Percentiles rank a stretch among this genome's conserved stretches.
Conservation (phyloP, 2,113 vertebrate species). For the Erinaceus europaeus region DNA sequence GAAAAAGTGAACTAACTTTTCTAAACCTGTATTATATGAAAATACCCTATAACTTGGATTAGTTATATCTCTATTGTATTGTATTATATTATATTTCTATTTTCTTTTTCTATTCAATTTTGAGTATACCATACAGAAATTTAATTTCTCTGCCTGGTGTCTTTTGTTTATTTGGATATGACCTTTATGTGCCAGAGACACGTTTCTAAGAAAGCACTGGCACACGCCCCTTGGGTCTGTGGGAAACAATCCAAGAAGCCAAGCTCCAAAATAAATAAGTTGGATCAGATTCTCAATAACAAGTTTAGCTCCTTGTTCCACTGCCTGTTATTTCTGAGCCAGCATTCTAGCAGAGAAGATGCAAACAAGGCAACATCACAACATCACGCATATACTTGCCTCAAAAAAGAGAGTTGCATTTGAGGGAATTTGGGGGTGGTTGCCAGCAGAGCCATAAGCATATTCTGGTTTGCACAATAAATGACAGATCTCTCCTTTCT, state of each 20-base stretch:
- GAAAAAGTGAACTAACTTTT: background rate
- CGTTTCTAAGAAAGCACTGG: slow-evolving; percentile 81
- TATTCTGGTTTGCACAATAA: slow-evolving; percentile 94
- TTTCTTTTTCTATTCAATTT: background rate
- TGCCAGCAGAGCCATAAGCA: slow-evolving; percentile 90
- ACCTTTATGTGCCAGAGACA: slow-evolving; percentile 72
- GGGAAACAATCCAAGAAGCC: slow-evolving; percentile 80
- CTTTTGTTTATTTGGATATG: slow-evolving; percentile 64
- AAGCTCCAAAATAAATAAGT: slow-evolving; percentile 61
- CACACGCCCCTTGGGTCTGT: slow-evolving; percentile 67
- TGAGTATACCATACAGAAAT: background rate
- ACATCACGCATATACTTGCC: slow-evolving; percentile 78
- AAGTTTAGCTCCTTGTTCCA: background rate
- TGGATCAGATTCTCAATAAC: slow-evolving; percentile 39
- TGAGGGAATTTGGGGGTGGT: slow-evolving; percentile 92
- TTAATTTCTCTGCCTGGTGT: slow-evolving; percentile 30
- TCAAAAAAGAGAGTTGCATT: slow-evolving; percentile 92
- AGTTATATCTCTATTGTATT: too few relatives aligned
- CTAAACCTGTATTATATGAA: slow-evolving; percentile 33
- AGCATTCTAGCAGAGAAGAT: background rate
- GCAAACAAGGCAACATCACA: background rate
- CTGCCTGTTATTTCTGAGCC: background rate
- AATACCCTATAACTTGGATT: slow-evolving; percentile 30
- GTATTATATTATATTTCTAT: slow-evolving; percentile 10
- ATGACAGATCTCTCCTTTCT: slow-evolving; percentile 91